Conservation (phyloP, 2,113 vertebrate species). For the Strix aluco region DNA sequence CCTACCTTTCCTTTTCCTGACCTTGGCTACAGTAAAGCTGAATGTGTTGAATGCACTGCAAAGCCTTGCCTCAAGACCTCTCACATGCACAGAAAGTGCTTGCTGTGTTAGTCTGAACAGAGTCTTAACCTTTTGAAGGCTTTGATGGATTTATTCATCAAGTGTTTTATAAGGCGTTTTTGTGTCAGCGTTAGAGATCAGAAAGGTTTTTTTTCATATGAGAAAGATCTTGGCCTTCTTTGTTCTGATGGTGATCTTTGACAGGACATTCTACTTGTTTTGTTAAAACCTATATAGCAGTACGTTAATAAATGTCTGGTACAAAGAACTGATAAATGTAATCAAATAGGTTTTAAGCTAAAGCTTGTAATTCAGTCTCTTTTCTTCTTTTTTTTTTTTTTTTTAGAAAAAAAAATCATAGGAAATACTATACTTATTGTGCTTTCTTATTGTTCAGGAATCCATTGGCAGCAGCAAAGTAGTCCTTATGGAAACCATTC, state of each 20-base stretch:
- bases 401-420: neutral
- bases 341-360: slow-evolving; percentile 64
- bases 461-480: slow-evolving; percentile 71
- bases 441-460: slow-evolving; percentile 73
- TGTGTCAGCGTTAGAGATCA: neutral
- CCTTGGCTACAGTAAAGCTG: neutral
- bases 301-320: slow-evolving; percentile 61
- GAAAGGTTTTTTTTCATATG: neutral
- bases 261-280: slow-evolving; percentile 40
- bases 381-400: neutral
- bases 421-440: slow-evolving; percentile 63
- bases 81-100: rapidly evolving
- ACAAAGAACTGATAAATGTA: slow-evolving; percentile 62
- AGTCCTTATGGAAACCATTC: slow-evolving; percentile 80
- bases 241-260: neutral
- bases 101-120: neutral
- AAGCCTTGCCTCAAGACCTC: neutral
- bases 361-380: slow-evolving; percentile 63
- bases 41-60: neutral
- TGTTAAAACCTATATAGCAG: slow-evolving; percentile 65
- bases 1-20: neutral
- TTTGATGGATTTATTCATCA: neutral
- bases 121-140: slow-evolving; percentile 60
- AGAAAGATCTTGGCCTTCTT: neutral
- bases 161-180: slow-evolving; percentile 21